Percentiles rank a stretch among this genome's conserved stretches.
Conservation (phyloP, 35 echinoderm and acorn worm species). For the Lytechinus variegatus region DNA sequence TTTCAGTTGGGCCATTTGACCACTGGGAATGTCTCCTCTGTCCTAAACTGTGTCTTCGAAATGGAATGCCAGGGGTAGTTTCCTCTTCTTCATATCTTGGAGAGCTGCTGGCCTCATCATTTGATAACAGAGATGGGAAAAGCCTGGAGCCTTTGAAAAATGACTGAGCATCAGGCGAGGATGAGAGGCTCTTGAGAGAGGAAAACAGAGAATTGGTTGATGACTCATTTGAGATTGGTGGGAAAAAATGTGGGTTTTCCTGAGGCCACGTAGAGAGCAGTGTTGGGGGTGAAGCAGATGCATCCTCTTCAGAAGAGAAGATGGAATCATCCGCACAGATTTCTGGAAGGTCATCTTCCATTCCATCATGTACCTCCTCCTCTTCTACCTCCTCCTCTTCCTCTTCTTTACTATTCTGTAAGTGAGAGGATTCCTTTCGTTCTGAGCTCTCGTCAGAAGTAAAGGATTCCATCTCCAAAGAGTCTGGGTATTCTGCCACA, state of each 20-base stretch:
- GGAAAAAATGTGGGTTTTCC: conserved; percentile 10
- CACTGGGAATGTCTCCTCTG: conserved; percentile 2
- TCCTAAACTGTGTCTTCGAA: not conserved
- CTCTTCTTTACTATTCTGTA: not conserved
- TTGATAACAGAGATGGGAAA: conserved; percentile 37
- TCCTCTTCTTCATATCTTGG: conserved; percentile 17
- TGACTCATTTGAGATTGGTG: conserved; percentile 34
- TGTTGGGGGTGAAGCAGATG: not conserved
- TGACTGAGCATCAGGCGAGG: not conserved
- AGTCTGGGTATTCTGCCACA: conserved; percentile 34
- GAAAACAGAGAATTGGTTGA: conserved; percentile 32
- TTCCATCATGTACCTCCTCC: not conserved
- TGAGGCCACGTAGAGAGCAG: conserved; percentile 30
- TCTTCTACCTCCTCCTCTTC: conserved; percentile 33
- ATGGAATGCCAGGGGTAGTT: not conserved
- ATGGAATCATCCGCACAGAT: conserved; percentile 25
- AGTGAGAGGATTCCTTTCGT: not conserved
- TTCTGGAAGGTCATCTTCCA: conserved; percentile 16
- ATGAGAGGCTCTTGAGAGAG: conserved; percentile 35
- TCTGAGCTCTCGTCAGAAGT: not conserved
- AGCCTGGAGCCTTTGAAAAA: conserved; percentile 29
- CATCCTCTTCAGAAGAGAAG: conserved; percentile 20
- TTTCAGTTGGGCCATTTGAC: not conserved
- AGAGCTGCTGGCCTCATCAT: not conserved
- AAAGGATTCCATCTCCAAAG: conserved; percentile 8